Evolutionary conservation across 2,113 vertebrate genomes (phyloP).

Genomic region (Anguilla japonica): DNA sequence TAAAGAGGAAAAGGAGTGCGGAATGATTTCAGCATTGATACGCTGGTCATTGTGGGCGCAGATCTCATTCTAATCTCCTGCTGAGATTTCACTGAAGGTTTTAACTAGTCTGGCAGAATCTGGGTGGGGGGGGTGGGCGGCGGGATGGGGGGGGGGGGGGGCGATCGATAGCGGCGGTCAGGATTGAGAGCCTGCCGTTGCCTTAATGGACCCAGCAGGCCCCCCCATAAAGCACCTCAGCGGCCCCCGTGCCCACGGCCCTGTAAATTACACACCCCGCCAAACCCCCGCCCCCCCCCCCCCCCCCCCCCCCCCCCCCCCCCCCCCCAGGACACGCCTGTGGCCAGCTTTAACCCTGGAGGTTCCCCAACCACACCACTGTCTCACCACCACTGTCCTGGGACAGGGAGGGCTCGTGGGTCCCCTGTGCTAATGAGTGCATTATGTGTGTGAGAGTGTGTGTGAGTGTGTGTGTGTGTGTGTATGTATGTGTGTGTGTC

Average conservation of each 20-base stretch:
- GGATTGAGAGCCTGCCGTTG: conserved; percentile 57
- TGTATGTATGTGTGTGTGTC: background rate
- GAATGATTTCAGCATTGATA: conserved; percentile 49
- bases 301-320: background rate
- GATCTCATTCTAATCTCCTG: conserved; percentile 71
- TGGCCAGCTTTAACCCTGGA: conserved; percentile 3
- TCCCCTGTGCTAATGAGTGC: background rate
- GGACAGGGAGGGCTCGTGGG: too few species aligned
- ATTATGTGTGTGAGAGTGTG: background rate
- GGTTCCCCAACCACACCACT: background rate
- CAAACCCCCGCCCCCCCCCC: background rate
- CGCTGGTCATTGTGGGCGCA: conserved; percentile 75
- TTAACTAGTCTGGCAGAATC: conserved; percentile 65
- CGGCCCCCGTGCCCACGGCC: conserved; percentile 47
- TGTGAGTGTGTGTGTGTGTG: background rate
- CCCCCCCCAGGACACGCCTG: conserved; percentile 3
- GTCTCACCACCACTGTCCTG: background rate
- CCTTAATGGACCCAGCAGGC: conserved; percentile 70
- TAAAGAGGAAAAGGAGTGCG: too few species aligned
- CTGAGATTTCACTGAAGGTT: conserved; percentile 60
- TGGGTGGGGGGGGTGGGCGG: conserved; percentile 53
- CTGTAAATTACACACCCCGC: conserved; percentile 54
- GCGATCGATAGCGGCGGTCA: conserved; percentile 66
- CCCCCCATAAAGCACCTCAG: conserved; percentile 68
- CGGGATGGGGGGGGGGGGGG: conserved; percentile 43